phyloP scores from a whole-genome alignment of 2,797 vertebrate genomes.

The Pangasius mekongensis region DNA sequence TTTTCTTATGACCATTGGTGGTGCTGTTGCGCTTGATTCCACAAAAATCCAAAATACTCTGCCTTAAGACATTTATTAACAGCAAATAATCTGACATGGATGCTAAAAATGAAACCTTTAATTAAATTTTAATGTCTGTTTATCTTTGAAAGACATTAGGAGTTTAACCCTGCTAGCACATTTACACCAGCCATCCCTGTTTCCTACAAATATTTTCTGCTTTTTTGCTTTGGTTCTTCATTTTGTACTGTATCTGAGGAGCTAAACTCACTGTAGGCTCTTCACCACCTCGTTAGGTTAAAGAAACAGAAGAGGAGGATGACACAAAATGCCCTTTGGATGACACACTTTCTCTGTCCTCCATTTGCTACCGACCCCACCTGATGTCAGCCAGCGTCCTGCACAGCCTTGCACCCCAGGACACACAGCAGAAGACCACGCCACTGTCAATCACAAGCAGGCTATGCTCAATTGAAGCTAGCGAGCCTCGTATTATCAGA shows the following conservation, averaged over 20 bases:
- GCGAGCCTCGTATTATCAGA: constrained; percentile 59
- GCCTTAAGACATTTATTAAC: neutral
- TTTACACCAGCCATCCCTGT: neutral
- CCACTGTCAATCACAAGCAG: constrained; percentile 51
- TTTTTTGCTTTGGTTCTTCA: neutral
- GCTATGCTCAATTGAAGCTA: constrained; percentile 56
- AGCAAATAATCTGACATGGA: neutral
- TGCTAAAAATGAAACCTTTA: neutral
- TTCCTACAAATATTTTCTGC: neutral
- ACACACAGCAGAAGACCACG: constrained; percentile 52
- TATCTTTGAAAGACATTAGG: neutral
- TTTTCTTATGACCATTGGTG: neutral
- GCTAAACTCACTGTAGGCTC: neutral
- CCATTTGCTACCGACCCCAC: constrained; percentile 67
- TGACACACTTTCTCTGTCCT: constrained; percentile 50
- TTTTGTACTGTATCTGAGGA: neutral
- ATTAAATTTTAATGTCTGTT: neutral
- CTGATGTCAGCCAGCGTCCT: constrained; percentile 54
- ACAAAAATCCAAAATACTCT: neutral
- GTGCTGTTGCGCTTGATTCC: constrained; percentile 23
- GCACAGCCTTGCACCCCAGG: constrained; percentile 37
- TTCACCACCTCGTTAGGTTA: constrained; percentile 54
- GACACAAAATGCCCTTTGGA: constrained; percentile 51
- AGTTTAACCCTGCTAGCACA: neutral
- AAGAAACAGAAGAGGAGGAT: constrained; percentile 55